Conservation (phyloP, 2,888 invertebrate genomes). For the Catotricha subobsoleta region DNA sequence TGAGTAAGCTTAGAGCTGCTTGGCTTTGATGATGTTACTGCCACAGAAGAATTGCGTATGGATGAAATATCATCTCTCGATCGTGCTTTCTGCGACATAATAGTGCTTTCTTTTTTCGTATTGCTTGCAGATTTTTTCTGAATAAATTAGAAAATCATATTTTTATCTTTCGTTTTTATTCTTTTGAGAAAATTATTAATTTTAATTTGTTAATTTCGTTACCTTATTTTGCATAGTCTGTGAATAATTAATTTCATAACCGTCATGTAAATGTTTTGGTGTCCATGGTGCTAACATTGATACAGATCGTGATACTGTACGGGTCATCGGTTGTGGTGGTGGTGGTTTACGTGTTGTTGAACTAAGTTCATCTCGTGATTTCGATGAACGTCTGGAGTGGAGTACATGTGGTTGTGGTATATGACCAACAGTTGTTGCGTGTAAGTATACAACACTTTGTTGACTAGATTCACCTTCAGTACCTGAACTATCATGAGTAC, state of each 20-base stretch:
- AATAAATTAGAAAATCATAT: neutral
- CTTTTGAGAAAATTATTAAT: conserved; percentile 12
- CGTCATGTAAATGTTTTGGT: conserved; percentile 52
- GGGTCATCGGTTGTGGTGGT: conserved; percentile 33
- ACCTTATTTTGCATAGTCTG: conserved; percentile 32
- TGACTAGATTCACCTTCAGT: conserved; percentile 61
- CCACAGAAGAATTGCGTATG: conserved; percentile 19
- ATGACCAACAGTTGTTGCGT: conserved; percentile 75
- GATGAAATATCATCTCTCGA: conserved; percentile 19
- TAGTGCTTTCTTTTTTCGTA: neutral
- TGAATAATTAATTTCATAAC: conserved; percentile 61
- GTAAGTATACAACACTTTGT: conserved; percentile 67
- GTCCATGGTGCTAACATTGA: conserved; percentile 74
- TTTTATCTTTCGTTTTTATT: neutral
- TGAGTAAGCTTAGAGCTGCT: too few relatives aligned
- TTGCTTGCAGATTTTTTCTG: neutral
- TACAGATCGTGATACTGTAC: conserved; percentile 59
- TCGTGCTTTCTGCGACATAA: neutral
- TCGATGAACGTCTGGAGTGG: conserved; percentile 22
- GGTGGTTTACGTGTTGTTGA: conserved; percentile 15
- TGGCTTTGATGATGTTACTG: conserved; percentile 19
- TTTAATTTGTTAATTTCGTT: neutral
- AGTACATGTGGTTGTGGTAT: conserved; percentile 57
- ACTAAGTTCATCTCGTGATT: conserved; percentile 56
- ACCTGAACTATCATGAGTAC: conserved; percentile 33